Evolutionary conservation across 2,797 vertebrate species (phyloP).

Genomic region (Anguilla marmorata): DNA sequence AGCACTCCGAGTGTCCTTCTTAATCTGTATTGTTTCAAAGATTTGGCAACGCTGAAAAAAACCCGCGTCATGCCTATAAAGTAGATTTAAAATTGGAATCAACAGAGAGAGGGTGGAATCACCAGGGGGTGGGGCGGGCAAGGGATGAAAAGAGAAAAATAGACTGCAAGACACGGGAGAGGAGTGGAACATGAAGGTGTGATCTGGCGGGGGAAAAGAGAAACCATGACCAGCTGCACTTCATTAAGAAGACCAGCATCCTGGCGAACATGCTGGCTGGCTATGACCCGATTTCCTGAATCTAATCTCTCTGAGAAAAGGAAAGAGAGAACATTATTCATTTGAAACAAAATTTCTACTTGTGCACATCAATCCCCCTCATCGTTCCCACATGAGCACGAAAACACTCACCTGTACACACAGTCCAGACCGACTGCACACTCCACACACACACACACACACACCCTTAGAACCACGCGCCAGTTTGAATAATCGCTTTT

Average conservation of each 20-base stretch:
- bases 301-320: neutral
- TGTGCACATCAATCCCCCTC: neutral
- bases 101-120: neutral
- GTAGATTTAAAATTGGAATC: neutral
- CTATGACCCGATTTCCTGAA: slow-evolving; percentile 18
- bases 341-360: neutral
- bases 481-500: slow-evolving; percentile 51
- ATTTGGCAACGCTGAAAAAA: neutral
- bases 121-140: neutral
- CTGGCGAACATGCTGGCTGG: neutral
- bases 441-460: neutral
- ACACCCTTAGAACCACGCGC: slow-evolving; percentile 38
- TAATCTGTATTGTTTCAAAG: neutral
- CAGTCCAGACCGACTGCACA: neutral
- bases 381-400: neutral
- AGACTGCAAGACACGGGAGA: neutral
- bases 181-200: neutral
- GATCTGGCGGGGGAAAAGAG: neutral
- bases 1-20: neutral
- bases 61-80: neutral
- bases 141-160: neutral
- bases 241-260: neutral
- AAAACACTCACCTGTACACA: neutral
- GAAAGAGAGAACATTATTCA: neutral
- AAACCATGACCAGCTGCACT: neutral